Conservation (phyloP, 2,797 vertebrate genomes). For the Strix occidentalis region DNA sequence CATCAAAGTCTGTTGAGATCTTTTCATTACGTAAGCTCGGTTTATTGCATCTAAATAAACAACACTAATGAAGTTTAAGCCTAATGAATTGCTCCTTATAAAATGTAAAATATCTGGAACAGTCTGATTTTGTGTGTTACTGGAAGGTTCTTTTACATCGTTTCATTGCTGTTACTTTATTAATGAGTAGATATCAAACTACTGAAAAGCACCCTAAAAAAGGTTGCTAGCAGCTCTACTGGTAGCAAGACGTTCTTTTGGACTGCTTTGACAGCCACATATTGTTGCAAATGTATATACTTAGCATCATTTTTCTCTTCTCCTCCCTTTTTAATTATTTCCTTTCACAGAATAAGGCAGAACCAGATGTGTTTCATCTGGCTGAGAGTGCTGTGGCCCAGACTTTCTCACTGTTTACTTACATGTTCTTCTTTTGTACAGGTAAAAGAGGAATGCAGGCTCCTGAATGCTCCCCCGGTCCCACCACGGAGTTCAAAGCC, state of each 20-base stretch:
- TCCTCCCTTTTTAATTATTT: neutral
- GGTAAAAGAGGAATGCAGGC: conserved; percentile 97
- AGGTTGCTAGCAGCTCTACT: neutral
- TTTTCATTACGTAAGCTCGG: neutral
- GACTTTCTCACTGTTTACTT: neutral
- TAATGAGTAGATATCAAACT: neutral
- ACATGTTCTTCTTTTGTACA: conserved; percentile 52
- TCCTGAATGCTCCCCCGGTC: conserved; percentile 95
- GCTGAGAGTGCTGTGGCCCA: neutral
- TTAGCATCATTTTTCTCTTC: neutral
- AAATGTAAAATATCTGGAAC: neutral
- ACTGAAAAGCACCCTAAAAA: neutral
- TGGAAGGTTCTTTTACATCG: neutral
- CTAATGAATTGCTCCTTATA: neutral
- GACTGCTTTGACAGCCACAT: neutral
- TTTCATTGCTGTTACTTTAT: neutral
- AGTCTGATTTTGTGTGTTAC: neutral
- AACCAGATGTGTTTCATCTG: conserved; percentile 5
- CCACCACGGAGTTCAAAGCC: conserved; percentile 93
- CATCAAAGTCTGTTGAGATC: neutral
- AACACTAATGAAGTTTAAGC: neutral
- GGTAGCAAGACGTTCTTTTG: neutral
- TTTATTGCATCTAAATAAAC: neutral
- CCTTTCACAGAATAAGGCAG: neutral
- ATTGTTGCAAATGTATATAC: neutral